Percentiles rank a stretch among this genome's conserved stretches.
Evolutionary conservation across 2,113 vertebrate species (phyloP).

Genomic region (Melozone crissalis): DNA sequence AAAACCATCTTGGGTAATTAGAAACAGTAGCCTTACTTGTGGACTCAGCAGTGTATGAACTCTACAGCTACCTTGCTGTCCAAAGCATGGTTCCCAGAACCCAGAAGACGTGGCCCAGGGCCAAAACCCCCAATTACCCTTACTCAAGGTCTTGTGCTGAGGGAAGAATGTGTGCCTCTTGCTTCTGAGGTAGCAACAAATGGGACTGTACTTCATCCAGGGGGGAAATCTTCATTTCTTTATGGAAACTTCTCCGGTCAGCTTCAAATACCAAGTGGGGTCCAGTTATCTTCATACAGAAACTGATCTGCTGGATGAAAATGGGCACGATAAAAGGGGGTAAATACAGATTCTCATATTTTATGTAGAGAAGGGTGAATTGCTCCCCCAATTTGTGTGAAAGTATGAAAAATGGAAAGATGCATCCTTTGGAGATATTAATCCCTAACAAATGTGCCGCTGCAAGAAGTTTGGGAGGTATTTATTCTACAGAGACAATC

Average conservation of each 20-base stretch:
- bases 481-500: neutral
- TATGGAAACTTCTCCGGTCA: neutral
- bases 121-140: neutral
- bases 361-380: neutral
- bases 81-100: neutral
- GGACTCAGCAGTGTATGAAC: constrained; percentile 32
- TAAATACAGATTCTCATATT: neutral
- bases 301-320: neutral
- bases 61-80: neutral
- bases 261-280: neutral
- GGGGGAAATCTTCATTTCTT: neutral
- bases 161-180: neutral
- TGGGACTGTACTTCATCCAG: neutral
- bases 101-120: neutral
- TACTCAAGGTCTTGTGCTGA: neutral
- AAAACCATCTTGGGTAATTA: neutral
- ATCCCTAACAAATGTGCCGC: neutral
- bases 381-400: neutral
- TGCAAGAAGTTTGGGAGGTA: neutral
- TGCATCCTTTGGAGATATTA: neutral
- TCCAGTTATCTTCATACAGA: neutral
- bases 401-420: neutral
- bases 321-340: neutral
- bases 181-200: constrained; percentile 19
- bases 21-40: constrained; percentile 34